Evolutionary conservation across 2,797 vertebrate species (phyloP), one percentile per base, ranked within the genome.

Genomic region (Balearica regulorum): DNA sequence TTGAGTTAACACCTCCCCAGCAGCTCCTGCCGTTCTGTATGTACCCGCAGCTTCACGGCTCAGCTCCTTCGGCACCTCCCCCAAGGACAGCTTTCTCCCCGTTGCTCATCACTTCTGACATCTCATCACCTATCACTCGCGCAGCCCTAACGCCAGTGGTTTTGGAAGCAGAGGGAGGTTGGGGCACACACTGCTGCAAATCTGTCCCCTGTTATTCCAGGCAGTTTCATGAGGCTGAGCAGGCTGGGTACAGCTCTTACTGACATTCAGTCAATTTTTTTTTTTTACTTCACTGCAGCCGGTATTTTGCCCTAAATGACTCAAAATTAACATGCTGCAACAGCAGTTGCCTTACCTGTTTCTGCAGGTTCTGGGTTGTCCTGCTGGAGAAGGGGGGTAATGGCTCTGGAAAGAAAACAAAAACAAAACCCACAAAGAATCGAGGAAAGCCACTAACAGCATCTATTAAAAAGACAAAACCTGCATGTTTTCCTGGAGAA

Each of bases 281-380:
- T 43, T 77, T 72, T 28, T 25, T 16, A 75, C 11, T 53, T 64
- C 21, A 60, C n/a, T 85, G 31, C 19, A 78, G 53, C 16, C 75
- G 88, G 11, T 41, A 78, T 81, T 89, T 83, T 6, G 1, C 22
- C 10, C 10, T 68, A 80, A 71, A 48, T 49, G 28, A 75, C 55
- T 78, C 9, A 60, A 62, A 86, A 86, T 26, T 49, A 90, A 75
- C 31, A 70, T 13, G 18, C 46, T 83, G 31, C 44, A 80, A 92
- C 35, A 87, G 46, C 37, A 94, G n/a, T 19, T 78, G 69, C 48
- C 90, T 96, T 95, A 97, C 97, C 97, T 96, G 87, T 43, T 91
- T 77, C 69, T 73, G 24, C 29, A 84, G 25, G 70, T 81, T 86
- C 64, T 68, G 12, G 26, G 26, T 18, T 41, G 39, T 44, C 25